A percentile compares a stretch with the other conserved stretches of the same genome.
Evolutionary conservation across 2,888 invertebrate species (phyloP).

Genomic region (Drosophila maculinotata): DNA sequence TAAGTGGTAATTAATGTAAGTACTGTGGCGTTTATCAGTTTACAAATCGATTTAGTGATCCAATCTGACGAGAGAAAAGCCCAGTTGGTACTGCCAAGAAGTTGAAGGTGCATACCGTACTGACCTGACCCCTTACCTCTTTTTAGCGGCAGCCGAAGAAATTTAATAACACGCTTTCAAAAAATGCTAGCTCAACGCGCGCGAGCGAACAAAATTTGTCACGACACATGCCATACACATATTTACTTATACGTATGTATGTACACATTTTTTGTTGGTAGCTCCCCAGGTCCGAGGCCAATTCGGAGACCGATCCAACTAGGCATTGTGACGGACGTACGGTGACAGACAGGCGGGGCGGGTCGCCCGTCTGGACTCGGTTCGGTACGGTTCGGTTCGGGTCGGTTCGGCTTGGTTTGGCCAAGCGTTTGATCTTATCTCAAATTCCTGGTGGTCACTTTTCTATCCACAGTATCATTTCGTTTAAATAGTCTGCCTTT

Average conservation of each 20-base stretch:
- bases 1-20: conserved; percentile 83
- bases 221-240: conserved; percentile 77
- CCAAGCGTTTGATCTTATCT: conserved; percentile 80
- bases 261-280: conserved; percentile 21
- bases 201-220: conserved; percentile 78
- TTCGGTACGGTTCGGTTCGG: conserved; percentile 28
- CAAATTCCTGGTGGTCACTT: conserved; percentile 82
- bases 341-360: conserved; percentile 78
- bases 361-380: conserved; percentile 36
- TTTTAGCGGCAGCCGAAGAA: conserved; percentile 28
- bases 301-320: conserved; percentile 44
- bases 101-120: conserved; percentile 25
- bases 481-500: conserved; percentile 77
- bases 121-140: conserved; percentile 19
- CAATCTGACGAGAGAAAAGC: conserved; percentile 55
- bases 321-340: conserved; percentile 71
- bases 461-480: conserved; percentile 82
- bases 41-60: conserved; percentile 75
- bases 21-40: conserved; percentile 70
- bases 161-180: conserved; percentile 80
- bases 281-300: conserved; percentile 22
- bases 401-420: conserved; percentile 40
- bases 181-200: conserved; percentile 77
- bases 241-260: conserved; percentile 23
- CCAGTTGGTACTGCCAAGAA: conserved; percentile 16